Conservation (phyloP, 2,888 invertebrate genomes). For the Odontomyia ornata region DNA sequence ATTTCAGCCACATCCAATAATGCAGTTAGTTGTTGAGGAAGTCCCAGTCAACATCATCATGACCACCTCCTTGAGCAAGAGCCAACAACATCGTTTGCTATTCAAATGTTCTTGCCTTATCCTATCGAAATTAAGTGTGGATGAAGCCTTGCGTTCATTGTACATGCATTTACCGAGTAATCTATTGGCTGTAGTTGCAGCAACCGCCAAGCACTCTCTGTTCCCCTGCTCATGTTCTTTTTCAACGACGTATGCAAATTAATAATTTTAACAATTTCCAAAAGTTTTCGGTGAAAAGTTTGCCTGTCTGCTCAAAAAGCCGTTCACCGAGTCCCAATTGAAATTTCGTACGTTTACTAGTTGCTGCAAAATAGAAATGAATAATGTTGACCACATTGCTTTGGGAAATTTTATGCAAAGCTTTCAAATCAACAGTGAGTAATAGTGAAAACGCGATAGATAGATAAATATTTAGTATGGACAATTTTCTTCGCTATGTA, state of each 20-base stretch:
- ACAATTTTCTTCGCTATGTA: too few relatives aligned
- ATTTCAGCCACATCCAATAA: constrained; percentile 32
- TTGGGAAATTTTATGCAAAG: background rate
- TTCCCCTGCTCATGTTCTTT: too few relatives aligned
- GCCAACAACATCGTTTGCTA: background rate
- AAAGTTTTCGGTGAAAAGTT: constrained; percentile 24
- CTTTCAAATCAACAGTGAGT: background rate
- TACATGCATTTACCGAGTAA: constrained; percentile 24
- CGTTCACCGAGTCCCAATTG: constrained; percentile 41
- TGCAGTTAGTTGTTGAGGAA: constrained; percentile 16
- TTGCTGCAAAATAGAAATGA: constrained; percentile 41
- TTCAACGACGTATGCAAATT: constrained; percentile 46
- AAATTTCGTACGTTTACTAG: constrained; percentile 47
- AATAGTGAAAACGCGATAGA: background rate
- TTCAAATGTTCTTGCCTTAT: constrained; percentile 8
- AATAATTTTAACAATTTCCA: constrained; percentile 47
- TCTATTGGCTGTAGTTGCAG: constrained; percentile 10
- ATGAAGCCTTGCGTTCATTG: background rate
- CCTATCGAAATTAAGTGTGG: background rate
- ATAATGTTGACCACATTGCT: constrained; percentile 23
- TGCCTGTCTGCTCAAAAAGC: constrained; percentile 31
- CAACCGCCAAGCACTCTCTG: too few relatives aligned
- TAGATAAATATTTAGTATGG: background rate
- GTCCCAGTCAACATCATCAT: background rate
- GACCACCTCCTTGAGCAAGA: background rate